Conservation (phyloP, 2,113 vertebrate species). For the Misgurnus anguillicaudatus region DNA sequence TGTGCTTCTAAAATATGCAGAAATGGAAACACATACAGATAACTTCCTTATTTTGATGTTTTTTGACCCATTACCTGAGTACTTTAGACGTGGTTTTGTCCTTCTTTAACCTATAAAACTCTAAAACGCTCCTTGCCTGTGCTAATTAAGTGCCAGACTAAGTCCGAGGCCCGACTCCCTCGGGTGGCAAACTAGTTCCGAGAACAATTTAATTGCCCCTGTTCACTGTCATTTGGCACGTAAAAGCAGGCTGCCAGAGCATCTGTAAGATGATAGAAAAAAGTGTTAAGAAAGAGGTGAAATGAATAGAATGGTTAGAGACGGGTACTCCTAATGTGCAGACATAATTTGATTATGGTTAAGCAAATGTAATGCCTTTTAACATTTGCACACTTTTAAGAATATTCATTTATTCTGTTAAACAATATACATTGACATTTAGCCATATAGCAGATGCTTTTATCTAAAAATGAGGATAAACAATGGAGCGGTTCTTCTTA, state of each 20-base stretch:
- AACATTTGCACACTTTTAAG: neutral
- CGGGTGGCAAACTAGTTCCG: slow-evolving; percentile 59
- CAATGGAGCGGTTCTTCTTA: too few relatives aligned
- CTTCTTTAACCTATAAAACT: slow-evolving; percentile 51
- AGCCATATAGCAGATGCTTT: too few relatives aligned
- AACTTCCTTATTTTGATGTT: neutral
- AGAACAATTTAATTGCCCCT: slow-evolving; percentile 51
- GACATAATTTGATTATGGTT: slow-evolving; percentile 8
- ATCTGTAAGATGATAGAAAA: slow-evolving; percentile 37
- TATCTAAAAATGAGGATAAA: too few relatives aligned
- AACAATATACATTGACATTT: too few relatives aligned
- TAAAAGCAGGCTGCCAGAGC: slow-evolving; percentile 40
- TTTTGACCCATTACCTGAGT: neutral
- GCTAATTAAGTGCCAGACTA: slow-evolving; percentile 55
- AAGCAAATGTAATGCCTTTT: neutral
- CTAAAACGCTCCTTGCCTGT: slow-evolving; percentile 17
- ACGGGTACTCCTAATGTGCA: slow-evolving; percentile 5
- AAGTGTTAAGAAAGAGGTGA: slow-evolving; percentile 9
- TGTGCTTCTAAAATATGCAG: neutral
- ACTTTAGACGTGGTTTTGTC: slow-evolving; percentile 8
- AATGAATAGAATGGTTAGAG: slow-evolving; percentile 17
- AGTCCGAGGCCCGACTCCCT: slow-evolving; percentile 45
- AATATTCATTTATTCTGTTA: neutral
- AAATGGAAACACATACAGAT: neutral
- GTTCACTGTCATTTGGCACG: slow-evolving; percentile 40